These are phyloP conservation scores for Aleiodes alternator DNA, from an alignment of 2,888 invertebrate genomes.

Conservation along the genomic window DNA sequence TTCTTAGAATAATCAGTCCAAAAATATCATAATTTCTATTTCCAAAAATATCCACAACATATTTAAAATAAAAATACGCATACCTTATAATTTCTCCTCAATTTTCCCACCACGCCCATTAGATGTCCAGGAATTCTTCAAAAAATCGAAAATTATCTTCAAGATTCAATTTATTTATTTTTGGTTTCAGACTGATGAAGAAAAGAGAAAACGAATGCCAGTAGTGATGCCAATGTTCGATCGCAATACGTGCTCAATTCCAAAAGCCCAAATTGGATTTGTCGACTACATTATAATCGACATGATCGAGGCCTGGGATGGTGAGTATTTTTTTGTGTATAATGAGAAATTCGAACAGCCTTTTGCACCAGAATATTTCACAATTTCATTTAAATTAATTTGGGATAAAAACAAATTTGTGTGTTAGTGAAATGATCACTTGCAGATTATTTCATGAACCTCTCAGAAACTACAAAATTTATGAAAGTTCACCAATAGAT, in stretches of 20 bases:
- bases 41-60: too few species aligned
- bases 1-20: too few species aligned
- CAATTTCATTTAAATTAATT: background rate
- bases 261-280: conserved; percentile 98
- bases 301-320: conserved; percentile 98
- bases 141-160: conserved; percentile 14
- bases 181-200: conserved; percentile 90
- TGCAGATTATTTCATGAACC: too few species aligned
- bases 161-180: conserved; percentile 6
- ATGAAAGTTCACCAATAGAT: too few species aligned
- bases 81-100: too few species aligned
- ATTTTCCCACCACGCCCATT: too few species aligned
- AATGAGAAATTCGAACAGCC: background rate
- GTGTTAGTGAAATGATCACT: too few species aligned
- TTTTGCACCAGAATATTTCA: conserved; percentile 5
- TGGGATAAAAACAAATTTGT: too few species aligned
- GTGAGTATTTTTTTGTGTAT: conserved; percentile 76
- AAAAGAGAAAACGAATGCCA: conserved; percentile 90
- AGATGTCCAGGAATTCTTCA: background rate
- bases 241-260: conserved; percentile 94
- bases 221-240: conserved; percentile 99
- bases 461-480: too few species aligned
- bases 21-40: too few species aligned
- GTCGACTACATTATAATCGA: conserved; percentile 98
- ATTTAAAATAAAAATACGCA: too few species aligned